Conservation (phyloP, 2,797 vertebrate species). For the Melanotaenia trifasciata region DNA sequence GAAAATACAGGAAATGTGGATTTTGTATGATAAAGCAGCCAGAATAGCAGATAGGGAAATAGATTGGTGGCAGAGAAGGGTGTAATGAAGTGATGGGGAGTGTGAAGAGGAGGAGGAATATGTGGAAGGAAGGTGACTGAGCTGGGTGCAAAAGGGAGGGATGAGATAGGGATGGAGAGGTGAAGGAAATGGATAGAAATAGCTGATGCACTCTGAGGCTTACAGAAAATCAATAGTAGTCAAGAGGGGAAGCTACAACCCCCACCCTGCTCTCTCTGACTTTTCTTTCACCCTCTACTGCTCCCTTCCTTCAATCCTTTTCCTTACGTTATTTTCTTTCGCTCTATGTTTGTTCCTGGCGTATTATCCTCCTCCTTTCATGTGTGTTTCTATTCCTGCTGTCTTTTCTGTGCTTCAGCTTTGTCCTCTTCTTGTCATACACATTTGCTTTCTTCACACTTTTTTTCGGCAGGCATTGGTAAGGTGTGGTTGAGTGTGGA, state of each 20-base stretch:
- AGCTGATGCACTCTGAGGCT: constrained; percentile 84
- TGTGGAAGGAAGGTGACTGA: constrained; percentile 64
- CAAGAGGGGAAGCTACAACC: constrained; percentile 81
- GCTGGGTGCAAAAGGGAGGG: constrained; percentile 43
- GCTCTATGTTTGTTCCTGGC: constrained; percentile 40
- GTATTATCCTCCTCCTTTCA: constrained; percentile 39
- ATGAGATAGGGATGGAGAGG: constrained; percentile 59
- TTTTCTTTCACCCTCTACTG: constrained; percentile 34
- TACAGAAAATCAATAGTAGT: constrained; percentile 86
- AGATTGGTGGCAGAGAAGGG: constrained; percentile 59
- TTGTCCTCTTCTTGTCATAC: constrained; percentile 23
- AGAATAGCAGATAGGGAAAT: constrained; percentile 69
- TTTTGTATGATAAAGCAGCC: constrained; percentile 66
- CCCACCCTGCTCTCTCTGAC: constrained; percentile 53
- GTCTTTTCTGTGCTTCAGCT: constrained; percentile 33
- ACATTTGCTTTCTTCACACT: constrained; percentile 29
- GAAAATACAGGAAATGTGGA: constrained; percentile 63
- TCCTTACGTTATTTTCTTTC: constrained; percentile 34
- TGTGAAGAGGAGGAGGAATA: constrained; percentile 67
- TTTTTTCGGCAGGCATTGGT: constrained; percentile 2
- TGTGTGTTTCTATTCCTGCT: constrained; percentile 40
- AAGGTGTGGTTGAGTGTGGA: background rate
- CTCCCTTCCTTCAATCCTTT: constrained; percentile 31
- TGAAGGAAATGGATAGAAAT: constrained; percentile 85
- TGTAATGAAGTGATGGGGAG: constrained; percentile 71